Conservation (phyloP, 2,888 invertebrate species). For the Amaurobius ferox region DNA sequence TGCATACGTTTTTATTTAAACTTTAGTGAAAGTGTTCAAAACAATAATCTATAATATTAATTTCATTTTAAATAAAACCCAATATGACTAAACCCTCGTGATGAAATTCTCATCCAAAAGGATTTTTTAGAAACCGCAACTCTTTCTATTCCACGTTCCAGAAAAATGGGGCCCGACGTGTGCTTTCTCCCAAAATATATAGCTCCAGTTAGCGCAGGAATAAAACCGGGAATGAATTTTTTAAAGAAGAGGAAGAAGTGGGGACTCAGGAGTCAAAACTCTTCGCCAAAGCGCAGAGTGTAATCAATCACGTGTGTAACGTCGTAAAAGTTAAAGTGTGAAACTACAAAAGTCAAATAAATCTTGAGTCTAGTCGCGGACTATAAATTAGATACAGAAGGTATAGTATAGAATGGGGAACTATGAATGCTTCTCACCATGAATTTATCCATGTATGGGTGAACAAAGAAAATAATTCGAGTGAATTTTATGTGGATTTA, state of each 20-base stretch:
- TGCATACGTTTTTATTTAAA: too few relatives aligned
- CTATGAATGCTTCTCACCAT: background rate
- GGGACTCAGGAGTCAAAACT: conserved; percentile 24
- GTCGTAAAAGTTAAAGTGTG: conserved; percentile 50
- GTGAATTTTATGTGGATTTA: too few relatives aligned
- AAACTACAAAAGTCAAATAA: conserved; percentile 26
- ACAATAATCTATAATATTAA: too few relatives aligned
- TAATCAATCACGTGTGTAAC: conserved; percentile 28
- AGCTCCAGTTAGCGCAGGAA: background rate
- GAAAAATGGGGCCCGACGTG: too few relatives aligned
- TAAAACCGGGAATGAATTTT: background rate
- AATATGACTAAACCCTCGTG: too few relatives aligned
- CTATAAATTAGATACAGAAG: background rate
- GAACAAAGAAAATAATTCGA: background rate
- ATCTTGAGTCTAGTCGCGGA: background rate
- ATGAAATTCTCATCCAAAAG: too few relatives aligned
- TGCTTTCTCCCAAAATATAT: background rate
- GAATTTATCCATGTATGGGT: background rate
- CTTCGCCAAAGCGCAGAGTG: conserved; percentile 12
- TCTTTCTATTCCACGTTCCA: too few relatives aligned
- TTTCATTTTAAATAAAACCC: too few relatives aligned
- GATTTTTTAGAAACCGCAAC: background rate
- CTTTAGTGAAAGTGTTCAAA: too few relatives aligned
- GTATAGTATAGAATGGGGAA: background rate
- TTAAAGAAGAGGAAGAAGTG: background rate